Conservation (phyloP, 1,140 invertebrate species). For the Antheraea mylitta region DNA sequence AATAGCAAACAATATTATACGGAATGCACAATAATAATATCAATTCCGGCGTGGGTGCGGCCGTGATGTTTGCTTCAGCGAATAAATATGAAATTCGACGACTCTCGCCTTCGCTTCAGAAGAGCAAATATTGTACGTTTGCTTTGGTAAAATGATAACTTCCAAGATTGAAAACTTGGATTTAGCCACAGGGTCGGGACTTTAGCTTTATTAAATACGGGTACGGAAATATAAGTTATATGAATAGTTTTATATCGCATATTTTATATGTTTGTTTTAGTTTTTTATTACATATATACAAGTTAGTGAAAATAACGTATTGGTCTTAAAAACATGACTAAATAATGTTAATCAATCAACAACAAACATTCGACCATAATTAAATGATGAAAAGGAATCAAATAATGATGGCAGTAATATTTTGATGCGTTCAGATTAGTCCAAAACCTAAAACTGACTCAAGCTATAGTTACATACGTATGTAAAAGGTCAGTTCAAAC, state of each 20-base stretch:
- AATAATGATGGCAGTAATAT: too few relatives aligned
- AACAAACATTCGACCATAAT: too few relatives aligned
- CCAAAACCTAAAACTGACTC: too few relatives aligned
- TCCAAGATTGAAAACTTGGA: conserved; percentile 73
- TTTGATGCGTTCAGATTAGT: too few relatives aligned
- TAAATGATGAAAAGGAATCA: too few relatives aligned
- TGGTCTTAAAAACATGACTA: too few relatives aligned
- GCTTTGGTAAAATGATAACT: conserved; percentile 78
- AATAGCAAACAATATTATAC: conserved; percentile 79
- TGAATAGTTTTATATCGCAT: not conserved
- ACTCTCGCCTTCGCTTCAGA: conserved; percentile 59
- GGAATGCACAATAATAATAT: conserved; percentile 79
- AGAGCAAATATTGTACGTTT: conserved; percentile 75
- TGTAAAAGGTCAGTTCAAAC: too few relatives aligned
- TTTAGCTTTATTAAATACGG: not conserved
- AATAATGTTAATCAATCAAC: too few relatives aligned
- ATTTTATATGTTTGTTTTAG: too few relatives aligned
- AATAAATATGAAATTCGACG: conserved; percentile 78
- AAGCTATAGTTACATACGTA: too few relatives aligned
- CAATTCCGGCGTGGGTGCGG: conserved; percentile 60
- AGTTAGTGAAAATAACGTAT: too few relatives aligned
- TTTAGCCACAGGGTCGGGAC: conserved; percentile 39
- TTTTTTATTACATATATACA: too few relatives aligned
- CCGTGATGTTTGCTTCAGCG: conserved; percentile 64
- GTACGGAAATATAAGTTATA: not conserved